Conservation (phyloP, 2,888 invertebrate genomes). For the Acleris emargana region DNA sequence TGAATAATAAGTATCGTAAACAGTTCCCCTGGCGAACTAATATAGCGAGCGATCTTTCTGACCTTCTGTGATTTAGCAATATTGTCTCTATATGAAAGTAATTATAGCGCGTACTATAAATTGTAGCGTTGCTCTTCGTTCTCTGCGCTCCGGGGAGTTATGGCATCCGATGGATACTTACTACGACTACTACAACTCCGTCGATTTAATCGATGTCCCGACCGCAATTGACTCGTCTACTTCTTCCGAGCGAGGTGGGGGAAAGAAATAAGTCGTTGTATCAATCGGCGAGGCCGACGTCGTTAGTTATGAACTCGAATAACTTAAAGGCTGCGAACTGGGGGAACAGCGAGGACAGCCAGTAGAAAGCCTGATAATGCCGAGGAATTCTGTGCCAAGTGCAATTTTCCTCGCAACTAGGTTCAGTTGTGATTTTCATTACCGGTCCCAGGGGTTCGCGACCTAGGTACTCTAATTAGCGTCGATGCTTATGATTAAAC, state of each 20-base stretch:
- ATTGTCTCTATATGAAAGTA: constrained; percentile 66
- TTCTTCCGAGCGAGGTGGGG: constrained; percentile 6
- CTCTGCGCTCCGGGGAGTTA: constrained; percentile 30
- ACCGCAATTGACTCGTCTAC: constrained; percentile 48
- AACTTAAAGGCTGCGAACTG: constrained; percentile 37
- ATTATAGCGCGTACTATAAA: constrained; percentile 61
- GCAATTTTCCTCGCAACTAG: constrained; percentile 75
- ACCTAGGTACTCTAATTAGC: constrained; percentile 78
- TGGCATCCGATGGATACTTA: constrained; percentile 20
- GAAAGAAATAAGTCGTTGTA: constrained; percentile 36
- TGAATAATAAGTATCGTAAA: constrained; percentile 68
- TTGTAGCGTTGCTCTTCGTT: constrained; percentile 46
- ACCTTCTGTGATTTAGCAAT: constrained; percentile 64
- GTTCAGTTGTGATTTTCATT: constrained; percentile 81
- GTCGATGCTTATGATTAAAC: constrained; percentile 81
- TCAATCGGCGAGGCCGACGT: constrained; percentile 16
- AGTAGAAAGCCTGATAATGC: constrained; percentile 56
- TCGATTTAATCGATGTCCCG: constrained; percentile 53
- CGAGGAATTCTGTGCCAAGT: constrained; percentile 66
- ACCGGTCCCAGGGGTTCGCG: constrained; percentile 75
- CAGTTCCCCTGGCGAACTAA: constrained; percentile 57
- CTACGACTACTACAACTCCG: constrained; percentile 46
- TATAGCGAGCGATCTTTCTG: constrained; percentile 45
- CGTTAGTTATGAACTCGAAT: constrained; percentile 29
- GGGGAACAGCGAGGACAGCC: constrained; percentile 50